Percentiles rank a stretch among this genome's conserved stretches.
Evolutionary conservation across 2,113 vertebrate species (phyloP).

Genomic region (Pedionomus torquatus): DNA sequence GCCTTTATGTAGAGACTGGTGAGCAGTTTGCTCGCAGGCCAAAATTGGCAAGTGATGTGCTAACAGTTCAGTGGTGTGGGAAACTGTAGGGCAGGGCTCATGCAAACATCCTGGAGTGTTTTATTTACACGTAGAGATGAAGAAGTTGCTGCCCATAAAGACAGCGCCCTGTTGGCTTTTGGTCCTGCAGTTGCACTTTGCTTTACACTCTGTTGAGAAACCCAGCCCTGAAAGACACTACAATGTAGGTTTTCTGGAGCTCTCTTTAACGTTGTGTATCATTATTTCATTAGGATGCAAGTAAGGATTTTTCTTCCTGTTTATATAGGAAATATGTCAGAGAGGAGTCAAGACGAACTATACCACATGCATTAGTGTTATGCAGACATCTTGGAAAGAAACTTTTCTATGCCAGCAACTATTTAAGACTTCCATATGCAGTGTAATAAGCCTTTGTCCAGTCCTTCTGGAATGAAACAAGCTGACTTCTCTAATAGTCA

Average conservation of each 20-base stretch:
- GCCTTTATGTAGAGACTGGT: fast-evolving
- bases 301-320: neutral
- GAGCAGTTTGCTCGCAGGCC: neutral
- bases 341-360: neutral
- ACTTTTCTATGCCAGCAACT: slow-evolving; percentile 18
- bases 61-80: fast-evolving
- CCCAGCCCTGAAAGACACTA: neutral
- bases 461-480: slow-evolving; percentile 25
- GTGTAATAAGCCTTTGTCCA: slow-evolving; percentile 15
- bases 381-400: slow-evolving; percentile 6
- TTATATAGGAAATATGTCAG: neutral
- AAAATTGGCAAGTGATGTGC: neutral
- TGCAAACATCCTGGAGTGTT: neutral
- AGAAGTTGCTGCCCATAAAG: neutral
- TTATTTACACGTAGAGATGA: neutral
- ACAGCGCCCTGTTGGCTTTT: neutral
- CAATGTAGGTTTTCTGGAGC: neutral
- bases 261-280: neutral
- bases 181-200: neutral
- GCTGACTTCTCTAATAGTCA: slow-evolving; percentile 55
- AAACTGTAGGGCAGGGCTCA: neutral
- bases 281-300: neutral
- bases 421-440: neutral
- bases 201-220: neutral
- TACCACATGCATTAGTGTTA: neutral